Percentiles rank a stretch among this genome's conserved stretches.
Conservation (phyloP, 2,797 vertebrate species). For the Artibeus jamaicensis region DNA sequence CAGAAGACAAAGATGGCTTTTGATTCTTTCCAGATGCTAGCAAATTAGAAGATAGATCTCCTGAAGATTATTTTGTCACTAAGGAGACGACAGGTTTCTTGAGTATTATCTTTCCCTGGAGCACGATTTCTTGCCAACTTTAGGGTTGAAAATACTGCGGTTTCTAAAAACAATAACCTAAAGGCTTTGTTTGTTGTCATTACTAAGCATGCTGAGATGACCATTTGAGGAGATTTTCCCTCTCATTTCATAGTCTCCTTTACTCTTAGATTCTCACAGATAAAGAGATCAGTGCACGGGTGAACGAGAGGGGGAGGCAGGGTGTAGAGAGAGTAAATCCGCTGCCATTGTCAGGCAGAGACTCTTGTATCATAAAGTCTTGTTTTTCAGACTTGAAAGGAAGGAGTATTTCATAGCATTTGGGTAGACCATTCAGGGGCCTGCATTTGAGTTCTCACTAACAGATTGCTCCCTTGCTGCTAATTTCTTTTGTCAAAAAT, state of each 20-base stretch:
- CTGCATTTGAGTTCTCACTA: background rate
- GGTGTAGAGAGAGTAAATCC: background rate
- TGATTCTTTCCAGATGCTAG: conserved; percentile 53
- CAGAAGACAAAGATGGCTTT: conserved; percentile 47
- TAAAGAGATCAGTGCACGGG: background rate
- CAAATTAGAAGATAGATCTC: conserved; percentile 33
- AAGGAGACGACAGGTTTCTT: background rate
- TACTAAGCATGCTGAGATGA: background rate
- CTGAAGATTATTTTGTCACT: conserved; percentile 41
- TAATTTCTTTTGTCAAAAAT: conserved; percentile 51
- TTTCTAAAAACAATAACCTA: conserved; percentile 30
- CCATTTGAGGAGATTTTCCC: background rate
- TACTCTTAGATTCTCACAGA: background rate
- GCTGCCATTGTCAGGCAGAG: background rate
- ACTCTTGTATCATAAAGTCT: background rate
- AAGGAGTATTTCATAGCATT: background rate
- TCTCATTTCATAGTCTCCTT: background rate
- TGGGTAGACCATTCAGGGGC: background rate
- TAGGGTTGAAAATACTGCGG: background rate
- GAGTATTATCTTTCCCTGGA: background rate
- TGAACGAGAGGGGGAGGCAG: background rate
- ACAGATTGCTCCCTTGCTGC: background rate
- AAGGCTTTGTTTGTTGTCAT: conserved; percentile 26
- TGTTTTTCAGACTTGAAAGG: background rate
- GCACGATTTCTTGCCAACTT: background rate